Base-by-base conservation (phyloP, 2,113 vertebrate genomes). In the Heterocephalus glaber region DNA sequence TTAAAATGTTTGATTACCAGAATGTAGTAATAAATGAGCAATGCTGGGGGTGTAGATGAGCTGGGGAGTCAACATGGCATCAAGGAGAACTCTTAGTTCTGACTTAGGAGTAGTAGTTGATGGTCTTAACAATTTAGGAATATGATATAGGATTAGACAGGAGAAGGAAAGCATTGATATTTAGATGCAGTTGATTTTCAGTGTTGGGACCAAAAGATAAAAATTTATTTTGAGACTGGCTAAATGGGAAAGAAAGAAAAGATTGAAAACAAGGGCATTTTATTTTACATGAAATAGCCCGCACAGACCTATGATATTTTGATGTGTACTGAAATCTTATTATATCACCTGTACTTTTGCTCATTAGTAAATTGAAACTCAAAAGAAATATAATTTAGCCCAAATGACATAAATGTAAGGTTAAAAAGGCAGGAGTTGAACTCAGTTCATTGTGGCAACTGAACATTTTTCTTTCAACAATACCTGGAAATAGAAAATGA, bases 21-120 rank as follows among this genome's bases (percentile, higher is more conserved):
- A 76, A 44, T 35, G 4, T 7, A 33, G 1, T 28, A 10, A 68
- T 28, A 16, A 54, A 33, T 33, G n/a, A 41, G 24, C 3, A 12
- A 41, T 7, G 16, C n/a, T 41, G 3, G 3, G 8, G 0, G 4
- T 44, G 17, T 44, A 8, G 20, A 22, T 12, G 13, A 22, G 4
- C 30, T 58, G 5, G 24, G 11, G 26, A 58, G 38, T 49, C 26
- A 79, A 70, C 24, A 44, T 0, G 0, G 4, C 24, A 56, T 54
- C 52, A 77, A 7, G 2, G 26, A 19, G 10, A 12, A 61, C 1
- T 54, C 24, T 61, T 63, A 61, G 3, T 22, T 70, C 68, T 89
- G 3, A 41, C 17, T 49, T 61, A 41, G 33, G 1, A 16, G 76
- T n/a, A 1, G 24, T 41, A 35, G 24, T 20, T 38, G 26, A 7